Base-by-base conservation (phyloP, 2,113 vertebrate species). In the Acanthochromis polyacanthus region DNA sequence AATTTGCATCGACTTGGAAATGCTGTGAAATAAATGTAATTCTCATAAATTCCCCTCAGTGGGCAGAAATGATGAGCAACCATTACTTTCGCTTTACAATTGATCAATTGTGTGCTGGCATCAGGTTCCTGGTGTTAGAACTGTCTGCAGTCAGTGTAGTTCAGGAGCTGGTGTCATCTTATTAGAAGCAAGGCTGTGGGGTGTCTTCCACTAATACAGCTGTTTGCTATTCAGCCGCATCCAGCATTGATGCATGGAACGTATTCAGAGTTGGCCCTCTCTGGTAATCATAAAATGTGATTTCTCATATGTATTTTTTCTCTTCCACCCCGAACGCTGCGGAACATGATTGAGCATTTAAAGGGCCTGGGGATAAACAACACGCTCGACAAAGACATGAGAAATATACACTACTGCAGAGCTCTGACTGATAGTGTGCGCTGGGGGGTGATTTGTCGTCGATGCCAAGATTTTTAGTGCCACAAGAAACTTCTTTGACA, bases 321-420 rank as follows among this genome's bases (percentile, higher is more conserved):
- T 66, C 52, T 63, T 19, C 63, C 46, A 14, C 58, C 45, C 43
- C 45, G 50, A 58, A 76, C 15, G 43, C 71, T 64, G 68, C 61
- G 66, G 75, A 67, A 81, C 74, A 74, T 84, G 83, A 90, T 88
- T 69, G 87, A 80, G 75, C 78, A 51, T 84, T 83, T 81, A 68
- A 56, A 67, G 65, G 63, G 80, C 64, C 61, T 22, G 69, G 28
- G 71, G 78, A 78, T 82, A 69, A 88, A 84, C 72, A 80, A 64
- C 74, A 63, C 30, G 58, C 57, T 65, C 71, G 76, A 84, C 65
- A 81, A 64, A 76, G 77, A 76, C 78, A 75, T 74, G 30, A 69
- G 52, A 23, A 59, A 75, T 69, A 79, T 71, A n/a, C 51, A 64
- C 63, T 71, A 38, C 61, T 12, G 65, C 79, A 63, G 65, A 72